A percentile compares a stretch with the other conserved stretches of the same genome.
These are phyloP conservation scores for Pseudomyrmex pallidus DNA, from an alignment of 1,140 invertebrate genomes.

Conservation along the genomic window DNA sequence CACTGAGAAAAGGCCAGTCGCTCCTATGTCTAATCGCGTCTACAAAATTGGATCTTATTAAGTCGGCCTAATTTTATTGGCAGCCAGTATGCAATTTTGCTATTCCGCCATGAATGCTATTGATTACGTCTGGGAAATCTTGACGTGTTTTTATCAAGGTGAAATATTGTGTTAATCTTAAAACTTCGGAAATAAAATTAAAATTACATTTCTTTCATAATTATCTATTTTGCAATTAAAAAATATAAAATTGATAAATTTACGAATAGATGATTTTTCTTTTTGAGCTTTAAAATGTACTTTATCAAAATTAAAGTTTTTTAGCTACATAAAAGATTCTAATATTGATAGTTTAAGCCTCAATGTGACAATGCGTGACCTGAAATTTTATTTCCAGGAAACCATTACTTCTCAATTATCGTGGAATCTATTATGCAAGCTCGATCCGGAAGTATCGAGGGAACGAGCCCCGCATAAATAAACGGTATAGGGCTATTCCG, in stretches of 20 bases:
- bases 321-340: background rate
- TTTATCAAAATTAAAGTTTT: background rate
- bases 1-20: constrained; percentile 31
- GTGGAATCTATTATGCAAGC: background rate
- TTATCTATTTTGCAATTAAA: background rate
- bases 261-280: too few relatives aligned
- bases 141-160: background rate
- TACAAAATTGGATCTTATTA: constrained; percentile 51
- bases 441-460: constrained; percentile 18
- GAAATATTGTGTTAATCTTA: background rate
- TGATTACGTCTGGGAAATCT: background rate
- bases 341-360: too few relatives aligned
- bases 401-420: background rate
- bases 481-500: constrained; percentile 5
- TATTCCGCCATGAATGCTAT: background rate
- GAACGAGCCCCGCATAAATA: background rate
- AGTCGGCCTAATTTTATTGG: constrained; percentile 32
- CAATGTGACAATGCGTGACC: too few relatives aligned
- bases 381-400: background rate
- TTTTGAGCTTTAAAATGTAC: background rate
- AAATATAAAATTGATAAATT: background rate
- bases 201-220: background rate
- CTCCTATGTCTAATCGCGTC: constrained; percentile 34
- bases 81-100: constrained; percentile 18
- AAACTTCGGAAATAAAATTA: background rate